Base-by-base conservation (phyloP, 2,113 vertebrate genomes). In the Daphoenositta chrysoptera region DNA sequence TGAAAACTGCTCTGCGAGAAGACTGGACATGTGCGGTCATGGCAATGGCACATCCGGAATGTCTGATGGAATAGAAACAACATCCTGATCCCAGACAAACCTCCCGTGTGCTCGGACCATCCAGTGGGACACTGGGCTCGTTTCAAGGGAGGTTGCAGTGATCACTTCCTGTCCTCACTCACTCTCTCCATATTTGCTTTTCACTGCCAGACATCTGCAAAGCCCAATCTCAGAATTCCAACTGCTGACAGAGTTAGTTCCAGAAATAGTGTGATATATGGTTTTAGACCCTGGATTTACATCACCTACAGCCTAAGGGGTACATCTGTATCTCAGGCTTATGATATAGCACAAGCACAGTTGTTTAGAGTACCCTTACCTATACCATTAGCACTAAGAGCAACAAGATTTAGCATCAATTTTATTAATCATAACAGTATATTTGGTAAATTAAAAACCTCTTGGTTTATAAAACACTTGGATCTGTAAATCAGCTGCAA, bases 381-480 rank as follows among this genome's bases (percentile, higher is more conserved):
- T 31, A 3, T 15, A 48, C 17, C 31, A 24, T 42, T 60, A 76
- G 26, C 33, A 87, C 21, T 40, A 68, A 27, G 8, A 60, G 26
- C 26, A 89, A 40, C 5, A 50, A 54, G 11, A 57, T 57, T 83
- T 35, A 77, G 23, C 66, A 50, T 11, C 0, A 0, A 21, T 54
- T 48, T 80, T 68, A 53, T 64, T 64, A 37, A 56, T 22, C 54
- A 27, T 30, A 35, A 39, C 19, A 53, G 33, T 54, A 21, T 86
- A 93, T 94, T 42, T 35, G 13, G 24, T 91, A 97, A 89, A 93
- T 50, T 35, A 63, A 18, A 65, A 73, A 90, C 17, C 15, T 84
- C 58, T 47, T 10, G 4, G 3, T 33, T 83, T 61, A 57, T 15
- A 79, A 68, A 69, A 47, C 22, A 73, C 48, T 61, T 53, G 19